Evolutionary conservation across 2,888 invertebrate species (phyloP).

Genomic region (Orthosia cruda): DNA sequence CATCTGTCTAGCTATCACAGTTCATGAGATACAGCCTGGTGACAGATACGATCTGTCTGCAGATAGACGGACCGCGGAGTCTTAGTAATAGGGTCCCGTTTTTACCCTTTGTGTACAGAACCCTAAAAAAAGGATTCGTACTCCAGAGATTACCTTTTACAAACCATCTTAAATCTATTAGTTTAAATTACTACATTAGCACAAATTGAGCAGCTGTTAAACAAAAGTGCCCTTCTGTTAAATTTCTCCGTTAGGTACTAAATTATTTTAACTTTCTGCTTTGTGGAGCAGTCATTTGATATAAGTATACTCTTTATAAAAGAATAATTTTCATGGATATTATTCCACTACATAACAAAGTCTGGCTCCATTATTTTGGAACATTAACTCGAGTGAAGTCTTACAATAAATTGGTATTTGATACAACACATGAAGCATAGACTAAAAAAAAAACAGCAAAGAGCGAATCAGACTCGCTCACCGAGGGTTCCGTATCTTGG

Average conservation of each 20-base stretch:
- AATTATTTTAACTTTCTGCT: background rate
- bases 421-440: background rate
- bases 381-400: background rate
- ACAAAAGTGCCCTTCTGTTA: background rate
- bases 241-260: background rate
- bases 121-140: no score
- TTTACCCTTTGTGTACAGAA: no score
- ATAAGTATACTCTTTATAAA: conserved; percentile 18
- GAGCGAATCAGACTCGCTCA: background rate
- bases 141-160: no score
- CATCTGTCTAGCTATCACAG: no score
- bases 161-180: no score
- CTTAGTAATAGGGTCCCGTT: no score
- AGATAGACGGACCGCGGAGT: no score
- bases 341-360: conserved; percentile 39
- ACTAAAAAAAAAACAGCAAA: background rate
- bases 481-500: background rate
- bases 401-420: conserved; percentile 30
- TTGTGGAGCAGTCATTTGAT: conserved; percentile 11
- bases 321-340: conserved; percentile 33
- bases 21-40: no score
- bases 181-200: background rate
- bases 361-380: conserved; percentile 39
- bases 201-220: no score
- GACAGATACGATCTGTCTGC: no score